Percentiles rank a stretch among this genome's conserved stretches.
Conservation (phyloP, 2,888 invertebrate species). For the Coremacera marginata region DNA sequence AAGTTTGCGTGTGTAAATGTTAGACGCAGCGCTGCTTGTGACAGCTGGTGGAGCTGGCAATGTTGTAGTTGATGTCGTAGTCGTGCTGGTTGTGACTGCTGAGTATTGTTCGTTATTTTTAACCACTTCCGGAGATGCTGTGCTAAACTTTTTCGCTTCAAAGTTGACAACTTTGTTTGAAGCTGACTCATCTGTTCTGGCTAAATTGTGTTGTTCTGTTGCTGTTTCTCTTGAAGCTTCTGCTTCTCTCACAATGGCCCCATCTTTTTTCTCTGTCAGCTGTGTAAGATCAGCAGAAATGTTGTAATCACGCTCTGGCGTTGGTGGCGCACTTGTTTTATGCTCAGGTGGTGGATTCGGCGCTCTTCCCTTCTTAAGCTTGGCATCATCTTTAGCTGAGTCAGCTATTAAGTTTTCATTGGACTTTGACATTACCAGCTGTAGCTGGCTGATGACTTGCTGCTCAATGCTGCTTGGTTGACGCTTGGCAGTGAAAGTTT, state of each 20-base stretch:
- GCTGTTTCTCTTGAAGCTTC: conserved; percentile 23
- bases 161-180: no score
- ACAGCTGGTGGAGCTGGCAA: conserved; percentile 22
- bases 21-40: conserved; percentile 33
- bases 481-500: conserved; percentile 72
- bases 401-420: conserved; percentile 57
- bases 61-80: conserved; percentile 15
- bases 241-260: conserved; percentile 18
- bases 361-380: conserved; percentile 79
- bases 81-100: not conserved
- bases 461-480: conserved; percentile 67
- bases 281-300: conserved; percentile 57
- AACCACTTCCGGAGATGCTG: not conserved
- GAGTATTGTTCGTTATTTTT: not conserved
- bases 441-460: conserved; percentile 72
- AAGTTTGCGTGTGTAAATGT: conserved; percentile 53
- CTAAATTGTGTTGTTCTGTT: not conserved
- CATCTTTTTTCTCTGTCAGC: conserved; percentile 29
- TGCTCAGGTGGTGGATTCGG: conserved; percentile 75
- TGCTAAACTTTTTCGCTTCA: not conserved
- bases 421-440: conserved; percentile 69
- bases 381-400: conserved; percentile 58
- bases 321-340: conserved; percentile 63
- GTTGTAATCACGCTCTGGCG: conserved; percentile 65
- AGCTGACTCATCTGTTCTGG: conserved; percentile 6